phyloP scores from a whole-genome alignment of 2,797 vertebrate species.

The Vultur gryphus region DNA sequence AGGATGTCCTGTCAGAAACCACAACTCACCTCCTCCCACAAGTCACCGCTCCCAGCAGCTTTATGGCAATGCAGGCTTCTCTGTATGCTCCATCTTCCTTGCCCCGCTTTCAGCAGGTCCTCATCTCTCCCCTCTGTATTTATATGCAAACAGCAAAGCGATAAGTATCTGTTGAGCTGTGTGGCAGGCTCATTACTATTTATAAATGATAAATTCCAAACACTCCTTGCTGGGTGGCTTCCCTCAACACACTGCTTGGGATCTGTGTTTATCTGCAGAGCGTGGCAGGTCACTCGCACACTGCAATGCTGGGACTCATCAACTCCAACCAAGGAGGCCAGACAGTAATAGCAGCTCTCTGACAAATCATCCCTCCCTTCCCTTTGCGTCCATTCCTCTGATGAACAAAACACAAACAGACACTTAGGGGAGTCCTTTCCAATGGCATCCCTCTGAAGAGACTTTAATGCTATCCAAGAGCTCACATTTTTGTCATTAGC shows the following conservation, averaged over 20 bases:
- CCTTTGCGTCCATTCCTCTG: neutral
- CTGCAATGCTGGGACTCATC: neutral
- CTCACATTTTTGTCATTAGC: constrained; percentile 21
- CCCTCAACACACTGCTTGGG: neutral
- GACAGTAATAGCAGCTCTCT: neutral
- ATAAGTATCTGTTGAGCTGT: constrained; percentile 27
- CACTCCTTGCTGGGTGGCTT: constrained; percentile 30
- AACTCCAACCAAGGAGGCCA: neutral
- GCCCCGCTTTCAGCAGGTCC: neutral
- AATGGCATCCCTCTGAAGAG: neutral
- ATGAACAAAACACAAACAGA: neutral
- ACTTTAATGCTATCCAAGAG: neutral
- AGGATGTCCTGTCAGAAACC: neutral
- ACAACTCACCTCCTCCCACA: neutral
- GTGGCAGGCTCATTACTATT: constrained; percentile 18
- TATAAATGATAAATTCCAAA: constrained; percentile 36
- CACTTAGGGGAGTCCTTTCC: neutral
- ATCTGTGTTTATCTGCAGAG: constrained; percentile 32
- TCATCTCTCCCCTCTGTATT: constrained; percentile 9
- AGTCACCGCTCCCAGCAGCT: neutral
- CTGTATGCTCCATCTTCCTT: neutral
- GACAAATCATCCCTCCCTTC: neutral
- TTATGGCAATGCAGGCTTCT: neutral
- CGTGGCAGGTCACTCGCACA: neutral
- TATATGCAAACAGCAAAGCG: constrained; percentile 14